Conservation (phyloP, 2,888 invertebrate genomes). For the Chorisops tibialis region DNA sequence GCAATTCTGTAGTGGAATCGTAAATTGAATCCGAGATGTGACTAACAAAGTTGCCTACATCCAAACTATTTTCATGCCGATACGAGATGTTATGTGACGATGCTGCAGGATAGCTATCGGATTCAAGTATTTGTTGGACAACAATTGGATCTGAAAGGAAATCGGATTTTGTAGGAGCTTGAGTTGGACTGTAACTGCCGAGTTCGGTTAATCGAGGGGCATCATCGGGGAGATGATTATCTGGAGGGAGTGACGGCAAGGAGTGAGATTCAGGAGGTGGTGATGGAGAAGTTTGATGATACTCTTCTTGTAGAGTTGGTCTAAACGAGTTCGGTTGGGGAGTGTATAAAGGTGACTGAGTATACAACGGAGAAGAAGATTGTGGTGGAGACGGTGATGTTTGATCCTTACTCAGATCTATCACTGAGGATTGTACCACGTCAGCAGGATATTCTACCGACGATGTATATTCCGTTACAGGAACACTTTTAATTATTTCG, state of each 20-base stretch:
- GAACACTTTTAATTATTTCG: conserved; percentile 63
- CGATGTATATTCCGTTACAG: conserved; percentile 65
- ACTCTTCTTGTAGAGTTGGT: background rate
- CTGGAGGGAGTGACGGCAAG: conserved; percentile 6
- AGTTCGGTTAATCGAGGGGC: conserved; percentile 26
- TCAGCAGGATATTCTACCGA: conserved; percentile 71
- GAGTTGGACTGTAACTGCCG: conserved; percentile 12
- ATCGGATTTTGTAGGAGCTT: conserved; percentile 16
- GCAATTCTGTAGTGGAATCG: background rate
- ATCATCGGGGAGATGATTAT: conserved; percentile 18
- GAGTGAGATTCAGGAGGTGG: background rate
- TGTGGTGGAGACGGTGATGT: conserved; percentile 34
- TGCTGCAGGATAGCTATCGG: conserved; percentile 57
- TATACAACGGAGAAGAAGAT: conserved; percentile 7
- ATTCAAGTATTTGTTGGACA: conserved; percentile 46
- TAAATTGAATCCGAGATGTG: conserved; percentile 26
- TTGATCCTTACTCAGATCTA: conserved; percentile 54
- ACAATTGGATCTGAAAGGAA: conserved; percentile 47
- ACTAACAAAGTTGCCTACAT: conserved; percentile 31
- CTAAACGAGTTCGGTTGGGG: too few relatives aligned
- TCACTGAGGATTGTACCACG: conserved; percentile 57
- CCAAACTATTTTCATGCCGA: conserved; percentile 33
- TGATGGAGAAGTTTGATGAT: background rate
- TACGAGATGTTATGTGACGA: conserved; percentile 37
- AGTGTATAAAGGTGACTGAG: conserved; percentile 1